Evolutionary conservation across 2,797 vertebrate species (phyloP).

Genomic region (Enteromius fasciolatus): DNA sequence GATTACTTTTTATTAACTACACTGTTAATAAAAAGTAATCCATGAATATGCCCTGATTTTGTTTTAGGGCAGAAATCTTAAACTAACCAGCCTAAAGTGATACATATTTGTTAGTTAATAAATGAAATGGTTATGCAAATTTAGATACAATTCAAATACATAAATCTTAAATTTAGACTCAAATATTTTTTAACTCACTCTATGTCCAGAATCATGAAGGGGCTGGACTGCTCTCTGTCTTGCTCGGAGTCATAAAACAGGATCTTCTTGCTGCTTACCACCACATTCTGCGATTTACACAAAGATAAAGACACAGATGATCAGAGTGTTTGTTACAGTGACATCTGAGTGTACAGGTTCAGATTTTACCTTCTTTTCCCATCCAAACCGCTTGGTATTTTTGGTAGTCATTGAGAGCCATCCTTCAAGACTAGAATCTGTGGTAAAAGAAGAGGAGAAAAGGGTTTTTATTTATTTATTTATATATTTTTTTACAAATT

Average conservation of each 20-base stretch:
- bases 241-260: conserved; percentile 93
- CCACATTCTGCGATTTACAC: conserved; percentile 82
- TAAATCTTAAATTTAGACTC: background rate
- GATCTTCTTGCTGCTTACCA: conserved; percentile 99
- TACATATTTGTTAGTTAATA: too few species aligned
- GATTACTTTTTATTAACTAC: too few species aligned
- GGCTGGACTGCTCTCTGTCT: conserved; percentile 93
- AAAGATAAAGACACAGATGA: conserved; percentile 17
- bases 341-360: background rate
- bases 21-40: background rate
- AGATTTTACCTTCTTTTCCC: conserved; percentile 91
- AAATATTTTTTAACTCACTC: conserved; percentile 83
- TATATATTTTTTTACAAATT: background rate
- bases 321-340: background rate
- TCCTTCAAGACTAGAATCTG: conserved; percentile 90
- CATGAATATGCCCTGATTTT: background rate
- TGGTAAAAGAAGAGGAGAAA: conserved; percentile 35
- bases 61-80: background rate
- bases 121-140: background rate
- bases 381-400: conserved; percentile 95
- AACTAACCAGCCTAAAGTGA: too few species aligned
- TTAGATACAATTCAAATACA: background rate
- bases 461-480: too few species aligned
- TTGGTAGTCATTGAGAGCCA: conserved; percentile 92
- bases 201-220: conserved; percentile 96